Evolutionary conservation across 2,797 vertebrate genomes (phyloP).

Genomic region (Mus caroli): DNA sequence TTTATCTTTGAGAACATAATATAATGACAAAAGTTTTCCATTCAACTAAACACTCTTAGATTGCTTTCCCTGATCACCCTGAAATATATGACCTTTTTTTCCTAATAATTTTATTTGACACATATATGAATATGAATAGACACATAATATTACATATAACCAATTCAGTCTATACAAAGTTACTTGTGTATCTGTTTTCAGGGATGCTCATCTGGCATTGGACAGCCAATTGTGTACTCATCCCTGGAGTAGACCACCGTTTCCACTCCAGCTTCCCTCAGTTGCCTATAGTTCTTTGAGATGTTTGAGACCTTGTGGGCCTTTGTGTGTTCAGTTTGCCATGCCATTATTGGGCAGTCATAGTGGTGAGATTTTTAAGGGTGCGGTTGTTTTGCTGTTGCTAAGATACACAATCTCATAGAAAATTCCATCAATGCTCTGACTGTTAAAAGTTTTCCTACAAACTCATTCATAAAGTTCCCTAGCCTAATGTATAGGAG

Average conservation of each 20-base stretch:
- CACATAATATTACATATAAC: neutral
- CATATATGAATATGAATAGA: neutral
- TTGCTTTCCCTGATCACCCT: neutral
- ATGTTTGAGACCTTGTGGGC: neutral
- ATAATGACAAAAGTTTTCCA: neutral
- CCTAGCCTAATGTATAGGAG: no score
- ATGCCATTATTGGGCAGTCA: neutral
- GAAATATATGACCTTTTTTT: no score
- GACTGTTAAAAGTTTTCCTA: neutral
- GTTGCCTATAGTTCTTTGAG: no score
- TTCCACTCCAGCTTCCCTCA: neutral
- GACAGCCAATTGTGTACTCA: neutral
- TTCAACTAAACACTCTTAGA: neutral
- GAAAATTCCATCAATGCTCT: neutral
- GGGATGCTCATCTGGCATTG: neutral
- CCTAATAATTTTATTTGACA: neutral
- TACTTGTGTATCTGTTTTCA: neutral
- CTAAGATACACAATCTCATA: neutral
- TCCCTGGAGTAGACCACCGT: neutral
- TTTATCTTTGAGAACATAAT: neutral
- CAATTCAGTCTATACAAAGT: neutral
- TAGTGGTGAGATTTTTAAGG: neutral
- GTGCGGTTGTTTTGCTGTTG: neutral
- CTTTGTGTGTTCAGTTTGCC: neutral
- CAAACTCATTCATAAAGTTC: neutral